A percentile compares a stretch with the other conserved stretches of the same genome.
These are phyloP conservation scores for Caenorhabditis briggsae DNA, from an alignment of 1,140 invertebrate genomes.

Conservation along the genomic window DNA sequence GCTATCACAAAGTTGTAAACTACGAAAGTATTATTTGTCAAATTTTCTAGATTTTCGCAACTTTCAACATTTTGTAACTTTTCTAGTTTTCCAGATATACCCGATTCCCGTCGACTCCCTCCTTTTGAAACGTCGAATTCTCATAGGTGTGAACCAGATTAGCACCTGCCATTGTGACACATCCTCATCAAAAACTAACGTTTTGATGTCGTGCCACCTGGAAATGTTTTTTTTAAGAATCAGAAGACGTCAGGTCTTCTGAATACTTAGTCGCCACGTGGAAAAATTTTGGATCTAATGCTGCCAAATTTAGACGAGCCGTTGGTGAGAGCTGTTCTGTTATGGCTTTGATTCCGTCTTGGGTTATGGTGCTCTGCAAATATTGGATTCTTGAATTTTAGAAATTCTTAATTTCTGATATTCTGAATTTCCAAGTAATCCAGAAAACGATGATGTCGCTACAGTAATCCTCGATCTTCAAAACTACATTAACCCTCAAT, in stretches of 20 bases:
- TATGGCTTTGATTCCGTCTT: background rate
- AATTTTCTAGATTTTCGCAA: no score
- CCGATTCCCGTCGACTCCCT: background rate
- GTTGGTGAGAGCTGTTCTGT: slow-evolving; percentile 4
- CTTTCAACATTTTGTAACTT: no score
- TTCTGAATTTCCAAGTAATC: no score
- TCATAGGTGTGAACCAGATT: slow-evolving; percentile 25
- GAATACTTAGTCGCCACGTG: background rate
- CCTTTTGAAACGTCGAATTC: background rate
- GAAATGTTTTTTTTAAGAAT: background rate
- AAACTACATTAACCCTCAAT: no score
- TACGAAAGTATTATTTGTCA: no score
- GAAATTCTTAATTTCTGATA: no score
- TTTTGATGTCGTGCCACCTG: slow-evolving; percentile 36
- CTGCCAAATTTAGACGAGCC: background rate
- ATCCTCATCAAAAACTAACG: background rate
- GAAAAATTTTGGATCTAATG: background rate
- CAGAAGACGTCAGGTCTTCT: background rate
- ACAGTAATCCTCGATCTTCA: no score
- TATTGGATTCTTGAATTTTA: no score
- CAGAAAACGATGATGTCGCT: no score
- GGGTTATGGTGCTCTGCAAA: slow-evolving; percentile 2
- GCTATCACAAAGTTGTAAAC: no score
- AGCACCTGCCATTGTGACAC: background rate
- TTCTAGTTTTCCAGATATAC: background rate